These are phyloP conservation scores for Erynnis tages DNA, from an alignment of 2,888 invertebrate genomes.

Conservation along the genomic window DNA sequence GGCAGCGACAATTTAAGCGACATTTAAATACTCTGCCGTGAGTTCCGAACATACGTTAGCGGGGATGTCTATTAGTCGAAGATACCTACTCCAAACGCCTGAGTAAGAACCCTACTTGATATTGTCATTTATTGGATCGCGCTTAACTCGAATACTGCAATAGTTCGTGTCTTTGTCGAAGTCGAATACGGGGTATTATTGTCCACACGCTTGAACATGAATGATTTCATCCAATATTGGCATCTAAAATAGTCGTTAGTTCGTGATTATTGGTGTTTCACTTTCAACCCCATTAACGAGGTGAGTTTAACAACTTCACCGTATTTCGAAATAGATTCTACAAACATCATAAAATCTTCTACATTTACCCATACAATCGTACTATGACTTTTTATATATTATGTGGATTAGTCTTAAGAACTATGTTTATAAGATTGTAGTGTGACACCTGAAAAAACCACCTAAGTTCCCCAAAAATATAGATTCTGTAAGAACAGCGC, in stretches of 20 bases:
- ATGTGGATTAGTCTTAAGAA: too few species aligned
- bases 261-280: conserved; percentile 7
- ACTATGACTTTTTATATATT: neutral
- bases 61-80: neutral
- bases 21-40: neutral
- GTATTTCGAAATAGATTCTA: conserved; percentile 4
- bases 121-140: too few species aligned
- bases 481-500: too few species aligned
- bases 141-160: neutral
- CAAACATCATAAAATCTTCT: neutral
- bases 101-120: too few species aligned
- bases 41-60: neutral
- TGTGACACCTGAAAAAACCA: too few species aligned
- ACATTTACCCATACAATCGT: neutral
- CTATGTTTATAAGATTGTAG: too few species aligned
- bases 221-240: conserved; percentile 1
- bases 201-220: neutral
- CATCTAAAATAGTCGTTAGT: conserved; percentile 8
- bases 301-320: neutral
- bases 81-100: too few species aligned
- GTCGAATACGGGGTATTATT: neutral
- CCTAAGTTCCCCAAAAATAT: too few species aligned
- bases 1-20: neutral
- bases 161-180: too few species aligned
- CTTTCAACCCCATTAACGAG: conserved; percentile 8